Conservation (phyloP, 2,888 invertebrate species). For the Mimas tiliae region DNA sequence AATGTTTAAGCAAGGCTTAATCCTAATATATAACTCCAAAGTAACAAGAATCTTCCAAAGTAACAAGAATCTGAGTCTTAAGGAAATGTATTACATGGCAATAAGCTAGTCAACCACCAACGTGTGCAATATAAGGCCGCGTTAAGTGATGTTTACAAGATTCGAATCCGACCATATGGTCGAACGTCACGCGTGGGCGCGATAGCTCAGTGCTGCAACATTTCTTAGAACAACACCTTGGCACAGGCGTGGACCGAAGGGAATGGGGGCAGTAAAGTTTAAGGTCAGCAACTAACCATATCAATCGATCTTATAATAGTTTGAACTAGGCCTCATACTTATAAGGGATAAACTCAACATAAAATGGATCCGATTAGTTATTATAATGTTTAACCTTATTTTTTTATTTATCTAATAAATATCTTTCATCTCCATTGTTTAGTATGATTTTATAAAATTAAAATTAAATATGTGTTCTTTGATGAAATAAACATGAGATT, state of each 20-base stretch:
- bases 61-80: neutral
- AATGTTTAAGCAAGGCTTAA: neutral
- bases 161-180: conserved; percentile 50
- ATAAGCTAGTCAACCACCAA: neutral
- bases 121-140: conserved; percentile 3
- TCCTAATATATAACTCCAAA: neutral
- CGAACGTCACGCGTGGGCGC: conserved; percentile 51
- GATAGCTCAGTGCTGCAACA: conserved; percentile 3
- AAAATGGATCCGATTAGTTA: too few relatives aligned
- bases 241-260: conserved; percentile 17
- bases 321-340: neutral
- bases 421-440: too few relatives aligned
- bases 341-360: too few relatives aligned
- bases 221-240: conserved; percentile 27
- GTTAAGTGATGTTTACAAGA: conserved; percentile 35
- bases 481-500: too few relatives aligned
- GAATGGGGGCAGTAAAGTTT: neutral
- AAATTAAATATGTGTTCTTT: too few relatives aligned
- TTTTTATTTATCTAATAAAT: too few relatives aligned
- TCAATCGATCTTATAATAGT: neutral
- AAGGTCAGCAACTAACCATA: neutral
- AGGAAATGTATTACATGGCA: neutral
- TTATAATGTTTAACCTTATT: too few relatives aligned
- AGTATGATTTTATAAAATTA: too few relatives aligned
- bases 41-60: neutral